Base-by-base conservation (phyloP, 2,888 invertebrate species). In the Cosmia pyralina region DNA sequence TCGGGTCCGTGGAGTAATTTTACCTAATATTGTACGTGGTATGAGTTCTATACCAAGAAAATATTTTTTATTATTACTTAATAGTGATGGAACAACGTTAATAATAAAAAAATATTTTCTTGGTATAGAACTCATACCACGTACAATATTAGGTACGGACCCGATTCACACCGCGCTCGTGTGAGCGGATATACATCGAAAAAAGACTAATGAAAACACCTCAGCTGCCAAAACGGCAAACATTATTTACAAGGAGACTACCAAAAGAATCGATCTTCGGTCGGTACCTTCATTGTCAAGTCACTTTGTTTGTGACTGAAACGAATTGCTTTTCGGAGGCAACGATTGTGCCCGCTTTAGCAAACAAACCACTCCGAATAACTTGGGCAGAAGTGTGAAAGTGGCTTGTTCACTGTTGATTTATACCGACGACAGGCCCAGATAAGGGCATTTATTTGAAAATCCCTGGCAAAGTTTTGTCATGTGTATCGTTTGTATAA, bases 381-480 rank as follows among this genome's bases (percentile, higher is more conserved):
- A 90, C 88, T 89, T 90, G 84, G 82, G 82, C 83, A 86, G 87
- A 91, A 90, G 89, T 90, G 88, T 87, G 87, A 87, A 90, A 91
- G 89, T 88, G 83, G 87, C 88, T 89, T 87, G 88, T 91, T 90
- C 89, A 87, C 75, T 86, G 84, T 85, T 90, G 92, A 92, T 93
- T 92, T 91, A 92, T 92, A 92, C 88, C 89, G 88, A 90, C 88
- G 90, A 89, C 88, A 88, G 83, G 72, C 71, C 80, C 87, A 92
- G 92, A 93, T 92, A 93, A 89, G 88, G 85, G 88, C 90, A 91
- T 92, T 92, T 91, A 91, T 90, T 89, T 87, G 83, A 84, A 88
- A 89, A 81, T 79, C 87, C 70, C 72, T 79, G 77, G 82, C 77
- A 84, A 87, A 90, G 89, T 91, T 89, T 90, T 89, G 79, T 81